A percentile compares a stretch with the other conserved stretches of the same genome.
Conservation (phyloP, 1,140 invertebrate species). For the Nilaparvata lugens region DNA sequence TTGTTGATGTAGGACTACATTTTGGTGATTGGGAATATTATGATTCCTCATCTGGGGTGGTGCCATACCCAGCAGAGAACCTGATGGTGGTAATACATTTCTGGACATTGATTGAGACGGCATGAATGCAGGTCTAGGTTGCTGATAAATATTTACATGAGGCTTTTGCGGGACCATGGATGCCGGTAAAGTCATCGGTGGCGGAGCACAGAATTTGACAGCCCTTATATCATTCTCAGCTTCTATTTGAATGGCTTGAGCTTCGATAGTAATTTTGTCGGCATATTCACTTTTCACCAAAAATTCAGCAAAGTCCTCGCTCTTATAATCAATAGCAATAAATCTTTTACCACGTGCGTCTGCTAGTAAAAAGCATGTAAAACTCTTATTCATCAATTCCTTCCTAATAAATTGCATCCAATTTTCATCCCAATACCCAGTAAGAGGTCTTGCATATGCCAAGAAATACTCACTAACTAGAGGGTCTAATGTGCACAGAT, state of each 20-base stretch:
- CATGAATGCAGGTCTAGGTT: neutral
- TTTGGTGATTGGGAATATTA: constrained; percentile 19
- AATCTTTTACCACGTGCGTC: neutral
- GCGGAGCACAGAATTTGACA: constrained; percentile 23
- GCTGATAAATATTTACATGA: neutral
- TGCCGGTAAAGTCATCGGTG: constrained; percentile 1
- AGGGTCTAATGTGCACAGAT: constrained; percentile 36
- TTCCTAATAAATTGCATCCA: constrained; percentile 40
- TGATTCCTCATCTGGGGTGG: neutral
- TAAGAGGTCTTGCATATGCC: constrained; percentile 39
- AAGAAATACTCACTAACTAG: constrained; percentile 48
- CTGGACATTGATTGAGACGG: neutral
- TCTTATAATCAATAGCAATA: neutral
- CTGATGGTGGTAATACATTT: neutral
- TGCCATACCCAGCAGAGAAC: neutral
- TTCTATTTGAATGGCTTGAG: neutral
- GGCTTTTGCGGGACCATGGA: constrained; percentile 11
- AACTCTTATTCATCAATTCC: constrained; percentile 10
- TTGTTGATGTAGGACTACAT: constrained; percentile 16
- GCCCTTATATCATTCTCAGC: neutral
- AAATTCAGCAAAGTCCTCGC: neutral
- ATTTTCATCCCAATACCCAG: constrained; percentile 39
- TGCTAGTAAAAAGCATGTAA: neutral
- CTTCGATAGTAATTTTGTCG: neutral
- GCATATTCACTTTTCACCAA: neutral